A percentile compares a stretch with the other conserved stretches of the same genome.
These are phyloP conservation scores for Notarius lentiginosus DNA, from an alignment of 2,113 vertebrate species.

Conservation along the genomic window DNA sequence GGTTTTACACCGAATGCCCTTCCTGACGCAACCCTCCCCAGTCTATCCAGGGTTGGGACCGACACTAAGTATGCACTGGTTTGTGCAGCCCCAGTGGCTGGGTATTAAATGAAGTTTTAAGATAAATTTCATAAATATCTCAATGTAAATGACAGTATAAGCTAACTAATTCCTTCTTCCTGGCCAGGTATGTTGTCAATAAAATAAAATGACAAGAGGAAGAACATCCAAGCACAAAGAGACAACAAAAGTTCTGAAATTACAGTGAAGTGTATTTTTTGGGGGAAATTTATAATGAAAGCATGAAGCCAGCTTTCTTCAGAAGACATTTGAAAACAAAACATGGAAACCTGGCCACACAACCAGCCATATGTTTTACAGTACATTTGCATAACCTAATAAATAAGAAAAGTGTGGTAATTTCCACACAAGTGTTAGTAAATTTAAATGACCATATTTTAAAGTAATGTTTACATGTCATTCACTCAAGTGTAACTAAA, in stretches of 20 bases:
- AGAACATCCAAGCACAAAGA: neutral
- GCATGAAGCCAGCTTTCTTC: neutral
- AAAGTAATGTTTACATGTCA: no score
- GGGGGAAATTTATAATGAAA: neutral
- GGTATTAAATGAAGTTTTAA: neutral
- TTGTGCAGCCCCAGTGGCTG: no score
- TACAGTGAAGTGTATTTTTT: no score
- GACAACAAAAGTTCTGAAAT: neutral
- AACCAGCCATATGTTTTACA: neutral
- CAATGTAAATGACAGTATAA: neutral
- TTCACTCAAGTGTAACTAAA: no score
- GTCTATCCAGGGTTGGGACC: no score
- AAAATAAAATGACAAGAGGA: neutral
- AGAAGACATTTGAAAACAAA: neutral
- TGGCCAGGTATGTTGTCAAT: neutral
- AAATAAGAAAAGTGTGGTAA: no score
- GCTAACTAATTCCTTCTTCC: neutral
- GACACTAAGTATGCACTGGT: no score
- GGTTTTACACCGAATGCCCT: no score
- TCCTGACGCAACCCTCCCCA: no score
- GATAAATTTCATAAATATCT: neutral
- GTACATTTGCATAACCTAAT: neutral
- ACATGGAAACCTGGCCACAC: neutral
- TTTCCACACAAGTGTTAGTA: no score
- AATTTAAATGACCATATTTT: no score